Evolutionary conservation across 2,888 invertebrate species (phyloP), one percentile per base, ranked within the genome.

Genomic region (Cactoblastis cactorum): DNA sequence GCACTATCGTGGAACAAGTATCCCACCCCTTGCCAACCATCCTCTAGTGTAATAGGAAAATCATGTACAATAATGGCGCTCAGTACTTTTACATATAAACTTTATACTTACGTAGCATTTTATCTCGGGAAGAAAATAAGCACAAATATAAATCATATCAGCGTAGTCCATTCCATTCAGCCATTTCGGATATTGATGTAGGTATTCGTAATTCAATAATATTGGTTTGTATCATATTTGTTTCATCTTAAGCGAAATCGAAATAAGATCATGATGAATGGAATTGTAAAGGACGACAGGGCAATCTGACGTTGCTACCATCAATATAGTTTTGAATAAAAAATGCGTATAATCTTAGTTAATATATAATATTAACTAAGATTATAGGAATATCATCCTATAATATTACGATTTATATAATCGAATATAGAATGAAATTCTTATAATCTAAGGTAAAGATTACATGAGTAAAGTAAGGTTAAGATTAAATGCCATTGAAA

Each of bases 171-270:
- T 49, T 34, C 41, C 41, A 19, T 8, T 41, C 18, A n/a, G 15
- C 22, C 41, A 41, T 49, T 49, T 22, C 15, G 32, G 19, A 41
- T 49, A 49, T 49, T 43, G 49, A 49, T 12, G 49, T 41, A 41
- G 49, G 41, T 41, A 19, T 49, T 18, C 49, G 38, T 49, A 41
- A 41, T 41, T 49, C 39, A 49, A 49, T 49, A 41, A 41, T 49
- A 43, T 43, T 28, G 43, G 33, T 49, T 41, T 22, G 6, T 49
- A 34, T 49, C 34, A 8, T 49, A 49, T 49, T 49, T n/a, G n/a
- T n/a, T 28, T 33, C 38, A 41, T 33, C 9, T n/a, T 33, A 33
- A 41, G 18, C 32, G 32, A 17, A 49, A 41, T 49, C 17, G 39
- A 49, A 39, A 49, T 49, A 33, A 18, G 19, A 49, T 49, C 39